Base-by-base conservation (phyloP, 2,888 invertebrate genomes). In the Neria commutata region DNA sequence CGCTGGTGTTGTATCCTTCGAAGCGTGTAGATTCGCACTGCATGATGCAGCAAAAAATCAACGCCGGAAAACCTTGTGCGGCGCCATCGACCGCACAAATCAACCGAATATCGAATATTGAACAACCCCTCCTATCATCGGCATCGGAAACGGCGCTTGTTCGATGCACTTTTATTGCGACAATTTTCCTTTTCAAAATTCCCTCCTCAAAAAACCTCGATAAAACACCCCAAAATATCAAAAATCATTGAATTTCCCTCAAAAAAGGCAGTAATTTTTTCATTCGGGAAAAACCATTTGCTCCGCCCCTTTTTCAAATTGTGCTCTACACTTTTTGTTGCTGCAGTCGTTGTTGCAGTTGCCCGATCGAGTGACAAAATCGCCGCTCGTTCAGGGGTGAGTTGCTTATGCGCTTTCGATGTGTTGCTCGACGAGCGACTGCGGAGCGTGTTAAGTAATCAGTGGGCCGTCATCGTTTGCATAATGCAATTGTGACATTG, bases 151-250 rank as follows among this genome's bases (percentile, higher is more conserved):
- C 40, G 48, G 24, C 26, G 21, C 21, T 45, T 51, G 19, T 24
- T 17, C 48, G 37, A 37, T 53, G 69, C 67, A 69, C 65, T 65
- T 67, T 67, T 65, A 67, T 66, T 67, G 66, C 56, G 60, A 65
- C 54, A 61, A 60, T 42, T 54, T 56, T 56, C 51, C n/a, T 45
- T n/a, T 25, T n/a, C 8, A 56, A 71, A 69, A 63, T 40, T 29
- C 21, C 21, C 21, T 42, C 42, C 42, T 21, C 17, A 42, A 68
- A 73, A 79, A 79, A 77, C 74, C 73, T 72, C 75, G 71, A 73
- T 76, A 76, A 79, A 79, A 79, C 80, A 79, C 80, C 79, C 79
- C 77, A 79, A 77, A 79, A 77, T 75, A 79, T 75, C 75, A 78
- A 76, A 79, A 79, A 78, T 79, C 76, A 74, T 71, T 75, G 69